These are phyloP conservation scores for Deroplatys truncata DNA, from an alignment of 2,888 invertebrate genomes.

Conservation along the genomic window DNA sequence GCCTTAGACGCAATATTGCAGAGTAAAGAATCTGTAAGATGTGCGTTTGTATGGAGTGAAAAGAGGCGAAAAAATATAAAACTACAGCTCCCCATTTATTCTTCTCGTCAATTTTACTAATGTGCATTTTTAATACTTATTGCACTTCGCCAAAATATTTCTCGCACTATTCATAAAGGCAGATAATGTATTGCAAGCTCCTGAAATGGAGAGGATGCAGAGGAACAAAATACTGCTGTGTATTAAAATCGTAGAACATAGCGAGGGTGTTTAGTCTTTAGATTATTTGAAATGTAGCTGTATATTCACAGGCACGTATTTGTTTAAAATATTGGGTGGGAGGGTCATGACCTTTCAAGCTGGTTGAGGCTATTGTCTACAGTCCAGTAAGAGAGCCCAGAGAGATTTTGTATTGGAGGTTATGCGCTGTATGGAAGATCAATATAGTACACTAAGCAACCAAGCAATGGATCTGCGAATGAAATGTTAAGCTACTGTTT, in stretches of 20 bases:
- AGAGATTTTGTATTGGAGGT: too few relatives aligned
- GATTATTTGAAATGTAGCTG: neutral
- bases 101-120: neutral
- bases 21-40: neutral
- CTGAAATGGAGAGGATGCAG: neutral
- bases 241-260: neutral
- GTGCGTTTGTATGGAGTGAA: neutral
- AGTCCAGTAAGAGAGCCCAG: too few relatives aligned
- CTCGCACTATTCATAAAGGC: neutral
- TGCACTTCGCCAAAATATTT: neutral
- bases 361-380: too few relatives aligned
- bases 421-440: too few relatives aligned
- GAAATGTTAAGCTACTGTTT: too few relatives aligned
- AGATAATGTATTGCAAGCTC: neutral
- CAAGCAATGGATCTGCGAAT: too few relatives aligned
- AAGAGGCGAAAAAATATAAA: neutral
- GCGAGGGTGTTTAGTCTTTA: neutral
- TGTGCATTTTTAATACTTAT: neutral
- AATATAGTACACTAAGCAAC: too few relatives aligned
- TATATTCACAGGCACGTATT: neutral
- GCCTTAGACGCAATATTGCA: neutral
- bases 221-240: neutral
- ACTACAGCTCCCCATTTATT: neutral
- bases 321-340: too few relatives aligned
- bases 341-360: too few relatives aligned